Evolutionary conservation across 2,888 invertebrate genomes (phyloP).

Genomic region (Chymomyza amoena): DNA sequence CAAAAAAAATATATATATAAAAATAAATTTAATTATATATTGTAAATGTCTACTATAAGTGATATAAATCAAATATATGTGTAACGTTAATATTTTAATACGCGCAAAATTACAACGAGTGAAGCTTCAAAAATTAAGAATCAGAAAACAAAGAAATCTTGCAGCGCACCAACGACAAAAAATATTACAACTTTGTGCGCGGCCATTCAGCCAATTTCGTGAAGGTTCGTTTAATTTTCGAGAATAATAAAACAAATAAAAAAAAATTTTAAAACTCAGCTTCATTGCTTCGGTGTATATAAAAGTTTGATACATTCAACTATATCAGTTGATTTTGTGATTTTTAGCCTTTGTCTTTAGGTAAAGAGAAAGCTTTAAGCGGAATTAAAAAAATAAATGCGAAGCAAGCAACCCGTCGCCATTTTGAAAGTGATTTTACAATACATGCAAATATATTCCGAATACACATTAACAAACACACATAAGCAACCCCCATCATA

Average conservation of each 20-base stretch:
- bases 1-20: conserved; percentile 53
- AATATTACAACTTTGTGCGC: conserved; percentile 29
- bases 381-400: conserved; percentile 52
- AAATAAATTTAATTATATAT: conserved; percentile 71
- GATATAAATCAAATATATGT: conserved; percentile 68
- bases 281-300: conserved; percentile 44
- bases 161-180: conserved; percentile 38
- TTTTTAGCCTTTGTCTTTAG: conserved; percentile 70
- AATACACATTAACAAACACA: conserved; percentile 27
- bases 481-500: conserved; percentile 33
- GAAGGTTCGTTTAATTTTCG: conserved; percentile 53
- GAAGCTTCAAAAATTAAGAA: conserved; percentile 59
- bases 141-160: conserved; percentile 30
- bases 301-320: conserved; percentile 48
- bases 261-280: conserved; percentile 4
- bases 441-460: conserved; percentile 43
- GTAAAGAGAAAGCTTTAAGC: conserved; percentile 71
- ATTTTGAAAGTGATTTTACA: conserved; percentile 72
- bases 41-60: conserved; percentile 71
- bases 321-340: conserved; percentile 68
- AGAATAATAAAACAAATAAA: conserved; percentile 27
- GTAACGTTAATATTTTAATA: conserved; percentile 66
- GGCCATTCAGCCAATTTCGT: conserved; percentile 21
- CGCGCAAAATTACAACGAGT: conserved; percentile 73
- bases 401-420: conserved; percentile 68